Evolutionary conservation across 2,113 vertebrate species (phyloP).

Genomic region (Daphoenositta chrysoptera): DNA sequence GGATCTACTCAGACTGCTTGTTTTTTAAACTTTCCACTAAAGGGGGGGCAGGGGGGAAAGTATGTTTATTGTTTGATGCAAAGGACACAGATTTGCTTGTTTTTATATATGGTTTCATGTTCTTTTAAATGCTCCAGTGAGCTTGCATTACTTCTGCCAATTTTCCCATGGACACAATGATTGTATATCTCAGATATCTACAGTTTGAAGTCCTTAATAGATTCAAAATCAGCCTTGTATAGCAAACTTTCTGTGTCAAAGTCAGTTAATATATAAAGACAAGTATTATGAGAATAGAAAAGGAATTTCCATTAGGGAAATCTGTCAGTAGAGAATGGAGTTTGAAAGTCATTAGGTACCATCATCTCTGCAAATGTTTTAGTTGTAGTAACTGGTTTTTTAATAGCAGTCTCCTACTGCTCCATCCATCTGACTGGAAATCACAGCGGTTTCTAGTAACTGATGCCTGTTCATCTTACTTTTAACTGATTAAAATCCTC

Average conservation of each 20-base stretch:
- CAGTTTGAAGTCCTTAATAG: neutral
- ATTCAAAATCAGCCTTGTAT: neutral
- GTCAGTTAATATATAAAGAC: neutral
- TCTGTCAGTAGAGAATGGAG: neutral
- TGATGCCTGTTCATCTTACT: neutral
- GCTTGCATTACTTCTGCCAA: neutral
- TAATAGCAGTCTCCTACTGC: neutral
- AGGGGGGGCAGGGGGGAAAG: accelerated
- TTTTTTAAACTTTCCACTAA: neutral
- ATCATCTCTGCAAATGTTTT: constrained; percentile 20
- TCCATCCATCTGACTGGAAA: neutral
- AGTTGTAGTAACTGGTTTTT: neutral
- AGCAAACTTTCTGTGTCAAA: neutral
- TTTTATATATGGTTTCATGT: neutral
- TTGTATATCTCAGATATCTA: neutral
- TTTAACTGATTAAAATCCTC: neutral
- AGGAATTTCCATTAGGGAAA: neutral
- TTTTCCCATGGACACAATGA: neutral
- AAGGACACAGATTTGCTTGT: neutral
- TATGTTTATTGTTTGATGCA: neutral
- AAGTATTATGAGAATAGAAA: neutral
- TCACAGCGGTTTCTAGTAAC: neutral
- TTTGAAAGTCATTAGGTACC: neutral
- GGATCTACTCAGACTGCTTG: neutral
- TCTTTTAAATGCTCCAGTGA: neutral